These are phyloP conservation scores for Acromyrmex heyeri DNA, from an alignment of 1,140 invertebrate genomes.

Conservation along the genomic window DNA sequence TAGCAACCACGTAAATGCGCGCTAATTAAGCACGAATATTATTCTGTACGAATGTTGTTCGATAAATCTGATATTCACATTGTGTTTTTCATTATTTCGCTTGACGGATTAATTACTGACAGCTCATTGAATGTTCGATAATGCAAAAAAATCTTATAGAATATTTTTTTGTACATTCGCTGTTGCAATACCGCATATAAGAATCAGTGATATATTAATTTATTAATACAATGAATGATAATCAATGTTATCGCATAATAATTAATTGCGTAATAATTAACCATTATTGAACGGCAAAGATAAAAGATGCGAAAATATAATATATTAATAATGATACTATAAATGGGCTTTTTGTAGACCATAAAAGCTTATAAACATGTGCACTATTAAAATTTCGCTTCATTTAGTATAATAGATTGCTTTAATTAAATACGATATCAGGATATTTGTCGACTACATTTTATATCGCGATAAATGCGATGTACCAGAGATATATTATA, in stretches of 20 bases:
- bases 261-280: constrained; percentile 57
- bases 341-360: constrained; percentile 21
- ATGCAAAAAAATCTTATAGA: constrained; percentile 16
- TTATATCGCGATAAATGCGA: constrained; percentile 1
- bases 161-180: background rate
- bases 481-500: constrained; percentile 7
- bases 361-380: constrained; percentile 41
- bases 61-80: constrained; percentile 50
- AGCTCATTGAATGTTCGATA: constrained; percentile 34
- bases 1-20: constrained; percentile 40
- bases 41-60: constrained; percentile 14
- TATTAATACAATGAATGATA: constrained; percentile 13
- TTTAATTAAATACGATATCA: constrained; percentile 37
- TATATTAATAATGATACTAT: constrained; percentile 26
- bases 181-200: background rate
- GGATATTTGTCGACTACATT: constrained; percentile 18
- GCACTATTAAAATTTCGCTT: constrained; percentile 44
- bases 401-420: constrained; percentile 37
- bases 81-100: constrained; percentile 28
- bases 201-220: constrained; percentile 10
- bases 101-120: constrained; percentile 59
- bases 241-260: constrained; percentile 28
- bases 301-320: constrained; percentile 37
- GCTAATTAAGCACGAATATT: constrained; percentile 57
- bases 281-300: constrained; percentile 2